Evolutionary conservation across 2,113 vertebrate genomes (phyloP).

Genomic region (Ptilorrhoa leucosticta): DNA sequence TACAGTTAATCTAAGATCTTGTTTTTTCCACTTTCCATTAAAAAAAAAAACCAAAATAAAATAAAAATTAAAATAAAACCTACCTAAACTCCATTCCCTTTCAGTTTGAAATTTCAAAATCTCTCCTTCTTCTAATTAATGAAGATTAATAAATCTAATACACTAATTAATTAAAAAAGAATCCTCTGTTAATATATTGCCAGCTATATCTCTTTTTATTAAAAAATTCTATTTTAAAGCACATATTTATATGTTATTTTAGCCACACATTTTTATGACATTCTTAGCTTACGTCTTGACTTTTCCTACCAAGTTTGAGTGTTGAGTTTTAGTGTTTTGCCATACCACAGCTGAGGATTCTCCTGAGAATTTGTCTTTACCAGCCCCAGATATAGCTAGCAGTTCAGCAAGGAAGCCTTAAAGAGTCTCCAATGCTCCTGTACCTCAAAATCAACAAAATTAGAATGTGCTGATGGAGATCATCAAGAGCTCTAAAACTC

Average conservation of each 20-base stretch:
- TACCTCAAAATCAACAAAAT: neutral
- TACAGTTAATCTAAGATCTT: neutral
- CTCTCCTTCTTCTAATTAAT: neutral
- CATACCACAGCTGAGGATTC: neutral
- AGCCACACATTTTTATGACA: neutral
- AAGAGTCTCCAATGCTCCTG: neutral
- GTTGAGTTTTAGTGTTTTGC: neutral
- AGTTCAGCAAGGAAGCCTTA: neutral
- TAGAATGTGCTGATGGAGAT: neutral
- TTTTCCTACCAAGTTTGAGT: neutral
- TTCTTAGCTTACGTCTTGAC: neutral
- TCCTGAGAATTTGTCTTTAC: neutral
- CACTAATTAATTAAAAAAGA: neutral
- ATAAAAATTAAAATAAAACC: neutral
- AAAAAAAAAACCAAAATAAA: neutral
- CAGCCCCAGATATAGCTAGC: neutral
- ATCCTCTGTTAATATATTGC: neutral
- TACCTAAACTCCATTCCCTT: neutral
- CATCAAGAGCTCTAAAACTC: neutral
- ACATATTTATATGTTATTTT: neutral
- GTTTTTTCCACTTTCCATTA: neutral
- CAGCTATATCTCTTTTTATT: neutral
- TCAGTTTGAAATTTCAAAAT: neutral
- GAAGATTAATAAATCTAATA: neutral
- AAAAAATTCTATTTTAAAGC: neutral